Evolutionary conservation across 2,797 vertebrate species (phyloP).

Genomic region (Synanceia verrucosa): DNA sequence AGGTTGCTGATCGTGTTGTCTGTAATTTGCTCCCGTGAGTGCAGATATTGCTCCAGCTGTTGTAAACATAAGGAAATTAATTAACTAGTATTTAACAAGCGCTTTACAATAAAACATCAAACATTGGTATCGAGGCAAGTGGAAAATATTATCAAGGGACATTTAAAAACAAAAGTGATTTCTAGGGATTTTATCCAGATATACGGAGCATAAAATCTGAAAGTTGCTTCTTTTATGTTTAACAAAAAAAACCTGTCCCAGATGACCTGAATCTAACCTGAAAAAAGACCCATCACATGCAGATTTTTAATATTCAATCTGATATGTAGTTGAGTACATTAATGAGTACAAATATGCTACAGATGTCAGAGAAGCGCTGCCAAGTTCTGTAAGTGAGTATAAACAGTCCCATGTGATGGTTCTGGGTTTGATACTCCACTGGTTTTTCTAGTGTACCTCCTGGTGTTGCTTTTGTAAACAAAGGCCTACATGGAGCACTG

Average conservation of each 20-base stretch:
- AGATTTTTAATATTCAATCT: constrained; percentile 29
- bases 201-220: background rate
- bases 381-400: constrained; percentile 38
- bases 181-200: background rate
- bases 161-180: too few relatives aligned
- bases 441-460: constrained; percentile 40
- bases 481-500: background rate
- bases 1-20: too few relatives aligned
- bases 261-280: background rate
- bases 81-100: too few relatives aligned
- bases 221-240: background rate
- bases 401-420: constrained; percentile 44
- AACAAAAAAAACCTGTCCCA: background rate
- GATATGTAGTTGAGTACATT: constrained; percentile 25
- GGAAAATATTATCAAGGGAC: too few relatives aligned
- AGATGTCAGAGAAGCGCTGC: constrained; percentile 43
- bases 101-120: too few relatives aligned
- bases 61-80: too few relatives aligned
- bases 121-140: too few relatives aligned
- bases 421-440: constrained; percentile 27
- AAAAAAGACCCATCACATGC: constrained; percentile 4
- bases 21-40: too few relatives aligned
- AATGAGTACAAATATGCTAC: constrained; percentile 28
- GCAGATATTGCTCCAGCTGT: too few relatives aligned
- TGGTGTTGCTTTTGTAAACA: constrained; percentile 47